These are phyloP conservation scores for Holocentrus rufus DNA, from an alignment of 2,797 vertebrate genomes.

Conservation along the genomic window DNA sequence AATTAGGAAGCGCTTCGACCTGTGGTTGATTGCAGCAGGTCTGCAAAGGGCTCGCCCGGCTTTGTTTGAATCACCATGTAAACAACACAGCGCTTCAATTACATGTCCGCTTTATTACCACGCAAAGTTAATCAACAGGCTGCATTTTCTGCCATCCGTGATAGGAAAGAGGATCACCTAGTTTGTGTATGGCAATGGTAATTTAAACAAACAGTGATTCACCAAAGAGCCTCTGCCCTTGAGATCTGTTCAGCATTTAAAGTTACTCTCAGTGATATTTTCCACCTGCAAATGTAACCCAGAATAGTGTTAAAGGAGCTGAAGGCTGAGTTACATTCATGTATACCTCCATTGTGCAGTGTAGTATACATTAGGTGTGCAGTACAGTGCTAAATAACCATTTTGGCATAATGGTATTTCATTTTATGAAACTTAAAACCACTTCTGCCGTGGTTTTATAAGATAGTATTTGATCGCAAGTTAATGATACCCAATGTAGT, in stretches of 20 bases:
- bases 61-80: constrained; percentile 58
- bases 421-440: too few species aligned
- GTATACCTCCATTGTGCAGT: not conserved
- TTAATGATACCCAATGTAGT: not conserved
- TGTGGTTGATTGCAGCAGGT: constrained; percentile 39
- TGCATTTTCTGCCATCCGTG: constrained; percentile 30
- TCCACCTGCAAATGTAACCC: constrained; percentile 47
- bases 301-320: not conserved
- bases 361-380: not conserved
- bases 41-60: constrained; percentile 8
- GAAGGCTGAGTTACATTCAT: not conserved
- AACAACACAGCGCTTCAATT: constrained; percentile 62
- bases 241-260: constrained; percentile 53
- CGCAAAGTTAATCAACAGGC: constrained; percentile 49
- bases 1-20: constrained; percentile 9
- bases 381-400: not conserved
- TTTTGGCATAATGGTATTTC: too few species aligned
- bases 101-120: constrained; percentile 52
- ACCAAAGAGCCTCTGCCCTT: constrained; percentile 22
- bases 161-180: constrained; percentile 36
- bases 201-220: constrained; percentile 61
- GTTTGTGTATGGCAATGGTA: constrained; percentile 47
- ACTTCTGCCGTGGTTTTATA: not conserved
- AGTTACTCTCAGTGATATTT: constrained; percentile 31
- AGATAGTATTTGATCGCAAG: not conserved